A percentile compares a stretch with the other conserved stretches of the same genome.
Evolutionary conservation across 2,113 vertebrate genomes (phyloP).

Genomic region (Ceuthmochares aereus): DNA sequence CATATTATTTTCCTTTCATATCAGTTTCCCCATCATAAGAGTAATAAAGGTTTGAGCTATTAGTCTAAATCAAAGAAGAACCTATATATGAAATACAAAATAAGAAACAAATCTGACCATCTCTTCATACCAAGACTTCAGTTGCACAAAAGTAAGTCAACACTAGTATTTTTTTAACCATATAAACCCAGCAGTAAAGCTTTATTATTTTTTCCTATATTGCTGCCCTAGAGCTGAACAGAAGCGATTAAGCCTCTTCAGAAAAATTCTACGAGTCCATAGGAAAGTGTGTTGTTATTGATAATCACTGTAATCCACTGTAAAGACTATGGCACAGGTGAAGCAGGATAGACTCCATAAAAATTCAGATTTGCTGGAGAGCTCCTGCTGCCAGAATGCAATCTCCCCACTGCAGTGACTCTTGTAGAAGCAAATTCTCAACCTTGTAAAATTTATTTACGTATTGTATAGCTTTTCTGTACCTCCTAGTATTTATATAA

Average conservation of each 20-base stretch:
- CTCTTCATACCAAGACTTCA: background rate
- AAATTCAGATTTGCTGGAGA: background rate
- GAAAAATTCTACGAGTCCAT: background rate
- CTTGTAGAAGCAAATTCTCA: background rate
- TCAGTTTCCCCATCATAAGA: background rate
- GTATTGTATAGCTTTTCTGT: background rate
- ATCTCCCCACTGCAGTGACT: background rate
- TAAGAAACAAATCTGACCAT: background rate
- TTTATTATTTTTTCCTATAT: background rate
- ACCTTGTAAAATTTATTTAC: background rate
- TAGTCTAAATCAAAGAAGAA: background rate
- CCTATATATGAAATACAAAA: background rate
- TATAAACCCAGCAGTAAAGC: background rate
- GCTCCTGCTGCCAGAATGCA: background rate
- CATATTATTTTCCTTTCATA: background rate
- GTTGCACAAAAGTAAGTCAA: background rate
- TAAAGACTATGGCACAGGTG: background rate
- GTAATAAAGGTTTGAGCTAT: background rate
- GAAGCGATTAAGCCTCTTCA: background rate
- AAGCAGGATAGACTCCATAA: background rate
- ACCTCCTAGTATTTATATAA: background rate
- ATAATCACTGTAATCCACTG: background rate
- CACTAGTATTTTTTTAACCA: accelerated
- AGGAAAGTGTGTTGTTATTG: background rate
- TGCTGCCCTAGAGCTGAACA: background rate